A percentile compares a stretch with the other conserved stretches of the same genome.
Evolutionary conservation across 2,113 vertebrate species (phyloP).

Genomic region (Tachycineta bicolor): DNA sequence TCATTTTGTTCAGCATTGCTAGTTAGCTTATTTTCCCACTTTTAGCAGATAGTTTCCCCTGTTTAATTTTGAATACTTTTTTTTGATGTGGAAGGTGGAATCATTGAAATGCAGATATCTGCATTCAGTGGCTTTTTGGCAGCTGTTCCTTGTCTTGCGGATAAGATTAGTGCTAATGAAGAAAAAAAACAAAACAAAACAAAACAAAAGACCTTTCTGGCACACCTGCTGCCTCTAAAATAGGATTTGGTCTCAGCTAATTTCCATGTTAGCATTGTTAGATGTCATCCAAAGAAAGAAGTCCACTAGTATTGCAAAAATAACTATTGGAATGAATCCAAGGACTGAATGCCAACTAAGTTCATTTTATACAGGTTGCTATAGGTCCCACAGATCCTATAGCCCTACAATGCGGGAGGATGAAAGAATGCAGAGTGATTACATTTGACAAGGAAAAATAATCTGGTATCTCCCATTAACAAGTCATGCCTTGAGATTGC

Average conservation of each 20-base stretch:
- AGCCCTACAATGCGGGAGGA: background rate
- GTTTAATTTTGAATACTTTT: background rate
- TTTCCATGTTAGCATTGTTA: background rate
- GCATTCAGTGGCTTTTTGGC: background rate
- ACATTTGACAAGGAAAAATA: background rate
- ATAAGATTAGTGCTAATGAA: background rate
- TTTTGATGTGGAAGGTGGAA: background rate
- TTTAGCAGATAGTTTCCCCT: background rate
- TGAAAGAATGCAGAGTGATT: background rate
- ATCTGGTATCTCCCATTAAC: background rate
- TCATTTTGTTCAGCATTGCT: background rate
- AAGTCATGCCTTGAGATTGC: background rate
- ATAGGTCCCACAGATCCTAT: background rate
- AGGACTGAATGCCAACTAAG: background rate
- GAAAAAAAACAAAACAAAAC: too few species aligned
- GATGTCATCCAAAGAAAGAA: background rate
- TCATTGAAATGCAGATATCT: background rate
- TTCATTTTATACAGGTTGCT: background rate
- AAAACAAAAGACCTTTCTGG: background rate
- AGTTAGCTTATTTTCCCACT: background rate
- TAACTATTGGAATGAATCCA: background rate
- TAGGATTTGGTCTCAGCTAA: background rate
- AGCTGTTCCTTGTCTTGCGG: background rate
- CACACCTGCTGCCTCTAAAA: background rate
- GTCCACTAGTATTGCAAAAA: background rate